A percentile compares a stretch with the other conserved stretches of the same genome.
Conservation (phyloP, 1,140 invertebrate genomes). For the Wasmannia auropunctata region DNA sequence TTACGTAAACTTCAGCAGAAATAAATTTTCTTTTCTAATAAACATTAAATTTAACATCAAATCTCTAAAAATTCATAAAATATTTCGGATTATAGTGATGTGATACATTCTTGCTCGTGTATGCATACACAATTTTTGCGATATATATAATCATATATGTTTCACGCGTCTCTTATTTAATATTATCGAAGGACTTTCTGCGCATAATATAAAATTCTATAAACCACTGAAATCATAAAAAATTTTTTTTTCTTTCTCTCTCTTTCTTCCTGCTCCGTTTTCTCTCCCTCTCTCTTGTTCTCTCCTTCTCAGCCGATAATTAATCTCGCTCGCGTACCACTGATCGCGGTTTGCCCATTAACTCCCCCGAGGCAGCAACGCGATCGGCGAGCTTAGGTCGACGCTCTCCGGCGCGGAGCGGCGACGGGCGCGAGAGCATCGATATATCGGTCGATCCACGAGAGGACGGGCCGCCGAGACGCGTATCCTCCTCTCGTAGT, state of each 20-base stretch:
- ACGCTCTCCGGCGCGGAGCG: constrained; percentile 30
- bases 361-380: constrained; percentile 44
- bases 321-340: constrained; percentile 54
- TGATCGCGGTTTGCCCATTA: constrained; percentile 53
- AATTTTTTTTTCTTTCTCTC: background rate
- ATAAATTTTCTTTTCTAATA: background rate
- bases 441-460: constrained; percentile 57
- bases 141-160: background rate
- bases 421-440: constrained; percentile 39
- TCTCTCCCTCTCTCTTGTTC: background rate
- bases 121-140: background rate
- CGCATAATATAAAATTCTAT: constrained; percentile 36
- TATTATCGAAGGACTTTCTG: constrained; percentile 5
- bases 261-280: background rate
- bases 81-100: background rate
- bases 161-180: background rate
- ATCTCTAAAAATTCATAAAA: background rate
- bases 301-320: constrained; percentile 20
- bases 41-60: background rate
- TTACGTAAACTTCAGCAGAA: background rate
- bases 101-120: background rate
- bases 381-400: constrained; percentile 53
- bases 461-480: constrained; percentile 51
- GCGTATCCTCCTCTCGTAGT: constrained; percentile 59
- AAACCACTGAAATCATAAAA: constrained; percentile 10